A percentile compares a stretch with the other conserved stretches of the same genome.
phyloP scores from a whole-genome alignment of 53 echinoderm and acorn worm species.

The Zoroaster sp. region DNA sequence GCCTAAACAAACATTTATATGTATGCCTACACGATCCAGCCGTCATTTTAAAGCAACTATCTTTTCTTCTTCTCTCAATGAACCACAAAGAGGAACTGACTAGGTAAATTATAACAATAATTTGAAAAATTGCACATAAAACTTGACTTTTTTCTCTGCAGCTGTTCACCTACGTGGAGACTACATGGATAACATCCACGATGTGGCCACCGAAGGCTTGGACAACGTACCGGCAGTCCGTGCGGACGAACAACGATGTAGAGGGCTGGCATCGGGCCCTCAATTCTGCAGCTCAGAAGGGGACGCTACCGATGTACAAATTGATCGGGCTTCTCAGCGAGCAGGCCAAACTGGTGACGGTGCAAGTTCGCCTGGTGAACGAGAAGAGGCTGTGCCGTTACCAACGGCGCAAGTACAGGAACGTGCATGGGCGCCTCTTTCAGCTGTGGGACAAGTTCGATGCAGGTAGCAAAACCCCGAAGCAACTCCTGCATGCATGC shows the following conservation, averaged over 20 bases:
- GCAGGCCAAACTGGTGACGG: too few relatives aligned
- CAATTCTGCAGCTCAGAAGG: not conserved
- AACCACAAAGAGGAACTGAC: too few relatives aligned
- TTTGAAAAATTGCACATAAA: too few relatives aligned
- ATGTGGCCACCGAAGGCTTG: not conserved
- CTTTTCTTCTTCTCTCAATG: not conserved
- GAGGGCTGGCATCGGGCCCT: constrained; percentile 11
- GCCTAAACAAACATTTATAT: too few relatives aligned
- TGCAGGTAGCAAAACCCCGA: too few relatives aligned
- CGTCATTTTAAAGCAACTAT: not conserved
- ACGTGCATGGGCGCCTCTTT: too few relatives aligned
- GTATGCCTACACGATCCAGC: too few relatives aligned
- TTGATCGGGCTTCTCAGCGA: not conserved
- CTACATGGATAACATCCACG: too few relatives aligned
- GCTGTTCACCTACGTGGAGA: not conserved
- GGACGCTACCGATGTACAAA: not conserved
- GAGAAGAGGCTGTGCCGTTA: constrained; percentile 19
- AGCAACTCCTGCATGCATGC: too few relatives aligned
- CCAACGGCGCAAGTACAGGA: too few relatives aligned
- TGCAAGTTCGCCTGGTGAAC: constrained; percentile 1
- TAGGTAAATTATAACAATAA: too few relatives aligned
- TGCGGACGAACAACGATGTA: not conserved
- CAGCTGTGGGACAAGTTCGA: too few relatives aligned
- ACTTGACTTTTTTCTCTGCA: not conserved
- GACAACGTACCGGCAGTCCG: not conserved